phyloP scores from a whole-genome alignment of 2,797 vertebrate genomes.

The Vultur gryphus region DNA sequence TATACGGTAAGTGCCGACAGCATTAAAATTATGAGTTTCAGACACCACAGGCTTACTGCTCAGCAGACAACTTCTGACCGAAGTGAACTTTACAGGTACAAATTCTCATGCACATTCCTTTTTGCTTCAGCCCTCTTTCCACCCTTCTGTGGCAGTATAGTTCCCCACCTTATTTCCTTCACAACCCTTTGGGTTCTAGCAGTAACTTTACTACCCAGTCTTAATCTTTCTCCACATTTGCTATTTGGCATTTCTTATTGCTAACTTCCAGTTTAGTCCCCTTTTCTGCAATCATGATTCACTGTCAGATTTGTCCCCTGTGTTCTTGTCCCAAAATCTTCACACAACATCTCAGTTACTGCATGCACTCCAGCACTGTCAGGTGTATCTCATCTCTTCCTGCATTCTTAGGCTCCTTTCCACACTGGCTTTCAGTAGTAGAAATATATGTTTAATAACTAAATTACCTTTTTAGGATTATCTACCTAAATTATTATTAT shows the following conservation, averaged over 20 bases:
- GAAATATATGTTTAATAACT: not conserved
- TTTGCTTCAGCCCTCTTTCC: not conserved
- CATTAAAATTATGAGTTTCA: not conserved
- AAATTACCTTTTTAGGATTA: not conserved
- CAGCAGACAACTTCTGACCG: not conserved
- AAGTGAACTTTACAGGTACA: not conserved
- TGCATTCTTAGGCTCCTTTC: not conserved
- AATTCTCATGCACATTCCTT: not conserved
- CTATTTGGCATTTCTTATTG: not conserved
- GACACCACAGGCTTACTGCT: not conserved
- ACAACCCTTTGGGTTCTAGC: not conserved
- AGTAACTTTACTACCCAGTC: not conserved
- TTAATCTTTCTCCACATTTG: not conserved
- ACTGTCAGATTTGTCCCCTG: not conserved
- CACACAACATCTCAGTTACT: not conserved
- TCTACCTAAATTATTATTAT: not conserved
- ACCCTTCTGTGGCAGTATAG: not conserved
- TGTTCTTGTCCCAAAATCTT: not conserved
- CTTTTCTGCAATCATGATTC: not conserved
- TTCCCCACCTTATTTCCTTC: not conserved
- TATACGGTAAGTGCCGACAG: rapidly evolving
- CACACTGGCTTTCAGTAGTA: not conserved
- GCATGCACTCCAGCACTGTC: not conserved
- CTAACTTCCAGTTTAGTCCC: not conserved
- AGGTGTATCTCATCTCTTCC: not conserved